Base-by-base conservation (phyloP, 2,113 vertebrate genomes). In the Lampris incognitus region DNA sequence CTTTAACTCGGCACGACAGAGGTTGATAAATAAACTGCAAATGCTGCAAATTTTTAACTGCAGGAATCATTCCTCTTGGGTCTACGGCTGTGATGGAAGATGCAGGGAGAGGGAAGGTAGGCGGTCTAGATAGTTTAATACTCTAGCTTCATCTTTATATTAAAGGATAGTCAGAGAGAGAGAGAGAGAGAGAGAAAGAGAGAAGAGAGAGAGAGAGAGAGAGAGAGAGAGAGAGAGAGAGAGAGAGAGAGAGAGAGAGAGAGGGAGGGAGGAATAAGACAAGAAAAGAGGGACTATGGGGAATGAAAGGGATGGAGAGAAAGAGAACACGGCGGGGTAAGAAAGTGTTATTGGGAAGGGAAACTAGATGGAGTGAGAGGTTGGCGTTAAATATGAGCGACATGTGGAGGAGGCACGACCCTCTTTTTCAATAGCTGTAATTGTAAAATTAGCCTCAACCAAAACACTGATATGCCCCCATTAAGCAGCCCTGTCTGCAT, bases 401-500 rank as follows among this genome's bases (percentile, higher is more conserved):
- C 38, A 36, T 2, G 5, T 2, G 54, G 8, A 51, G 6, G 49
- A 7, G 37, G 36, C 44, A 38, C 4, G 65, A 44, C 52, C 9
- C 42, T 65, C 36, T 72, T 55, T 64, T 54, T 69, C 58, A 46
- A 48, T 24, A 2, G 9, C 56, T 9, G 58, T 76, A 69, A 77
- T 82, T 74, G 69, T 1, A 7, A 70, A 79, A 84, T 82, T 2
- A 52, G 76, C 71, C 70, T 86, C 48, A 68, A 51, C 75, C 59
- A 77, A 46, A 76, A 82, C 70, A 70, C 64, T 67, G 50, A 3
- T 52, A 57, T 48, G 37, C 69, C 75, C 55, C 78, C 70, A 69
- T 74, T 64, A 72, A 2, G 56, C 68, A 62, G 62, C 4, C 68
- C 13, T 42, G 67, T 37, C 24, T 24, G 63, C n/a, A 13, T 69